Evolutionary conservation across 2,888 invertebrate species (phyloP).

Genomic region (Allolobophora icterica): DNA sequence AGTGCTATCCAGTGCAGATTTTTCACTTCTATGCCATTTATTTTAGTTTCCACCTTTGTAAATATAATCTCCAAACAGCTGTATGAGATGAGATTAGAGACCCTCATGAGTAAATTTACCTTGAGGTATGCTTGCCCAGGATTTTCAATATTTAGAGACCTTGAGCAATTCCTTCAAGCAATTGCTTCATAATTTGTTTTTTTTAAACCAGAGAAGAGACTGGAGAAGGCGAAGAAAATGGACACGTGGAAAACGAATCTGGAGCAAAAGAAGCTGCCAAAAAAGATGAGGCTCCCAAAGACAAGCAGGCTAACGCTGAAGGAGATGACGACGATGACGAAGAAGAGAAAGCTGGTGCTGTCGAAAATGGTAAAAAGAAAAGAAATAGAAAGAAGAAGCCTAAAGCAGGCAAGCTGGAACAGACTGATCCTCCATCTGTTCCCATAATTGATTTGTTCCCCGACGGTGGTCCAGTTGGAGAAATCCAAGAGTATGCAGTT

Average conservation of each 20-base stretch:
- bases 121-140: too few relatives aligned
- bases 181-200: slow-evolving; percentile 57
- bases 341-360: slow-evolving; percentile 40
- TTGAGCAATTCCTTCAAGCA: too few relatives aligned
- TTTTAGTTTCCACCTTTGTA: too few relatives aligned
- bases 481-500: slow-evolving; percentile 83
- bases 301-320: slow-evolving; percentile 30
- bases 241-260: slow-evolving; percentile 70
- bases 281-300: slow-evolving; percentile 66
- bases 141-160: too few relatives aligned
- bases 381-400: slow-evolving; percentile 45
- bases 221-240: slow-evolving; percentile 66
- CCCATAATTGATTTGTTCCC: slow-evolving; percentile 85
- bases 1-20: too few relatives aligned
- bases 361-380: slow-evolving; percentile 43
- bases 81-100: too few relatives aligned
- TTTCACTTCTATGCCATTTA: too few relatives aligned
- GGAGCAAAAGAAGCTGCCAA: slow-evolving; percentile 74
- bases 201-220: slow-evolving; percentile 57
- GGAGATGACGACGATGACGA: slow-evolving; percentile 40
- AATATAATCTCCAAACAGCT: too few relatives aligned
- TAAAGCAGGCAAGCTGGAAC: slow-evolving; percentile 51
- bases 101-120: too few relatives aligned
- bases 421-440: slow-evolving; percentile 76
- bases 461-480: slow-evolving; percentile 80